Conservation (phyloP, 2,113 vertebrate genomes). For the Motacilla alba region DNA sequence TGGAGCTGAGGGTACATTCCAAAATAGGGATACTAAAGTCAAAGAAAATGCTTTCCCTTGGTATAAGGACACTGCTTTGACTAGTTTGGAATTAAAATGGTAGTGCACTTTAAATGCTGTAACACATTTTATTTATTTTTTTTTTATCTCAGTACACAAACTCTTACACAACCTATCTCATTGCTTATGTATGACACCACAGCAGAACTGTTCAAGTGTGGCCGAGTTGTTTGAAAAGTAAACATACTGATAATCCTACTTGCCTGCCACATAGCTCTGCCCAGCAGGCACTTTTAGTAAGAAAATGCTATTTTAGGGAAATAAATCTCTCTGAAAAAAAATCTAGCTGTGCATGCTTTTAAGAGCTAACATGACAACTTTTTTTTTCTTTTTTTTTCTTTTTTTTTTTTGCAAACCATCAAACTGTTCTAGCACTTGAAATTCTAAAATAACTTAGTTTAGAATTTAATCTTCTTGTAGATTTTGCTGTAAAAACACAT, state of each 20-base stretch:
- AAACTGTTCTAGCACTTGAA: not conserved
- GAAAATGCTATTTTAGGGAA: constrained; percentile 5
- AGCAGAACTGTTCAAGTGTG: not conserved
- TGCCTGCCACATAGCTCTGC: not conserved
- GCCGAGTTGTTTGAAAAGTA: constrained; percentile 36
- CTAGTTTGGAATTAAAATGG: not conserved
- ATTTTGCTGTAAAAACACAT: not conserved
- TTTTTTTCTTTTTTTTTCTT: not conserved
- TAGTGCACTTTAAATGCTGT: not conserved
- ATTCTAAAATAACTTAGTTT: not conserved
- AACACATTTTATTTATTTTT: not conserved
- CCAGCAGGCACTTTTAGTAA: constrained; percentile 1
- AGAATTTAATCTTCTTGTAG: not conserved
- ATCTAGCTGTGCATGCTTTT: not conserved
- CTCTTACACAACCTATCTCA: not conserved
- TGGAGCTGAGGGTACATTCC: not conserved
- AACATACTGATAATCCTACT: constrained; percentile 28
- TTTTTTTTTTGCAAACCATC: not conserved
- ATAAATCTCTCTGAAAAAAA: constrained; percentile 2
- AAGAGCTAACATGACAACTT: not conserved
- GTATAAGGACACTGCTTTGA: not conserved
- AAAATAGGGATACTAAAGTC: not conserved
- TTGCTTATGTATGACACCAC: not conserved
- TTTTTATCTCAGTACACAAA: not conserved
- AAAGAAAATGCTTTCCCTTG: not conserved